phyloP scores from a whole-genome alignment of 2,888 invertebrate genomes.

The Conus canariensis region DNA sequence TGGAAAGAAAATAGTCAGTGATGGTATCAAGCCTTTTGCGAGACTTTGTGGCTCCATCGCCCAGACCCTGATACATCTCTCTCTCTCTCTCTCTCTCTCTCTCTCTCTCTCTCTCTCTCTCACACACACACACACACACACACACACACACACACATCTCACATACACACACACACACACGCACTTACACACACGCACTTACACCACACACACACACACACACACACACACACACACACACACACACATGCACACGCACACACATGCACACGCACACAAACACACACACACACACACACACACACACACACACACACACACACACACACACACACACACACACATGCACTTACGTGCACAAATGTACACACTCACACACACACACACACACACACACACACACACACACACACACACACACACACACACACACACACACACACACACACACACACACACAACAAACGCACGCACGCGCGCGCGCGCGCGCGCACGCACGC shows the following conservation, averaged over 20 bases:
- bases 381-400: too few relatives aligned
- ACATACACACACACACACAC: too few relatives aligned
- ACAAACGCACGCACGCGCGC: not conserved
- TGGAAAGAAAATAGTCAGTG: too few relatives aligned
- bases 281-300: not conserved
- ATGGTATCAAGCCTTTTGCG: too few relatives aligned
- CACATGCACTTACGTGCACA: not conserved
- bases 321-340: conserved; percentile 2
- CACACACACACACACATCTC: too few relatives aligned
- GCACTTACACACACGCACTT: not conserved
- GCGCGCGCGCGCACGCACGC: not conserved
- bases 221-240: conserved; percentile 7
- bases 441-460: too few relatives aligned
- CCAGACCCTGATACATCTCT: not conserved
- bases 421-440: too few relatives aligned
- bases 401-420: too few relatives aligned
- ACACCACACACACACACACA: not conserved
- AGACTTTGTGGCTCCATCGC: too few relatives aligned
- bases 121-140: not conserved
- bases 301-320: not conserved
- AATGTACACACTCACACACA: not conserved
- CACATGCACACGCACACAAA: too few relatives aligned
- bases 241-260: not conserved
- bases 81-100: conserved; percentile 18
- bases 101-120: conserved; percentile 18